A percentile compares a stretch with the other conserved stretches of the same genome.
phyloP scores from a whole-genome alignment of 1,140 invertebrate species.

The Solenopsis invicta region DNA sequence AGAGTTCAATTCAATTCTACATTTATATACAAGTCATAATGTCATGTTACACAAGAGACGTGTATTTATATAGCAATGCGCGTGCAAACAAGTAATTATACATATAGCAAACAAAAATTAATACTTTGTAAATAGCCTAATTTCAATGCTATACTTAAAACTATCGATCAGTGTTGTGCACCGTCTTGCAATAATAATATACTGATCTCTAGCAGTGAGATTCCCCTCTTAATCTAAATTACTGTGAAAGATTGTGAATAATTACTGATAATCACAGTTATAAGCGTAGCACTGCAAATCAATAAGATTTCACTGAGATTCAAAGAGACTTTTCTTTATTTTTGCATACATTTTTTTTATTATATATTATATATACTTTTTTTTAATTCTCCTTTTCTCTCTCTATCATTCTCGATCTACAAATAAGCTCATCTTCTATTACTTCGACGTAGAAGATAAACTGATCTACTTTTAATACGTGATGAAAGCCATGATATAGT shows the following conservation, averaged over 20 bases:
- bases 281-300: too few species aligned
- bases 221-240: too few species aligned
- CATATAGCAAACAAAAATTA: not conserved
- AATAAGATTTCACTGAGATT: too few species aligned
- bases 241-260: too few species aligned
- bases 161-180: too few species aligned
- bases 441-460: not conserved
- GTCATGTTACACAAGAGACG: not conserved
- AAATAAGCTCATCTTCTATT: not conserved
- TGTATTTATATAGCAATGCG: not conserved
- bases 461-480: conserved; percentile 14
- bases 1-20: not conserved
- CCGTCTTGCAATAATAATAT: too few species aligned
- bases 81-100: not conserved
- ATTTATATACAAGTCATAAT: not conserved
- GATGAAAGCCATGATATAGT: not conserved
- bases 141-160: too few species aligned
- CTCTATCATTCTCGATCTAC: not conserved
- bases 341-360: too few species aligned
- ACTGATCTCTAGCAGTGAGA: too few species aligned
- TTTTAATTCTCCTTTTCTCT: not conserved
- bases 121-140: not conserved
- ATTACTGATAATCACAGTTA: too few species aligned
- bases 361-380: too few species aligned
- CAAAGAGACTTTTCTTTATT: too few species aligned